Percentiles rank a stretch among this genome's conserved stretches.
These are phyloP conservation scores for Ifrita kowaldi DNA, from an alignment of 2,113 vertebrate species.

Conservation along the genomic window DNA sequence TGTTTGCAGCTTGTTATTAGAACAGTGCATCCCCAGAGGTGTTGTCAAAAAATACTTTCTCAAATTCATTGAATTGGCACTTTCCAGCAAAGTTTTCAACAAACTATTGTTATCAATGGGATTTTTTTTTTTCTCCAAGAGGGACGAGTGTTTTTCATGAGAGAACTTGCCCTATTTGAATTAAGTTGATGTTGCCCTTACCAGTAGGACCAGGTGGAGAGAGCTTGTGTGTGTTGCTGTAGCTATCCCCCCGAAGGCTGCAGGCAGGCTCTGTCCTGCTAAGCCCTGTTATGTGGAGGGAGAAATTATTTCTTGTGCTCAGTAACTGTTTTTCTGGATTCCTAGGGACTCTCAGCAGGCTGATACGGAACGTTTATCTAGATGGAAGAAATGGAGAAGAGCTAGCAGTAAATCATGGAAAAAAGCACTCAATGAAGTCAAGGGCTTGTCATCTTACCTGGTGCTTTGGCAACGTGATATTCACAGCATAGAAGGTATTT, in stretches of 20 bases:
- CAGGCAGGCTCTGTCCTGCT: background rate
- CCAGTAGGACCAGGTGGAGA: background rate
- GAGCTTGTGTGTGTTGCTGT: background rate
- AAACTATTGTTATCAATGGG: background rate
- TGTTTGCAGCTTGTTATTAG: background rate
- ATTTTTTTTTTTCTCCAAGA: background rate
- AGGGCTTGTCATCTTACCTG: constrained; percentile 69
- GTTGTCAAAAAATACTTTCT: background rate
- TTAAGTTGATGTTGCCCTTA: background rate
- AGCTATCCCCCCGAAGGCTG: background rate
- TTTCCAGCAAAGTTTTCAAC: background rate
- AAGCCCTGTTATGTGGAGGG: background rate
- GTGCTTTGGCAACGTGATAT: constrained; percentile 87
- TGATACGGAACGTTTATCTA: constrained; percentile 44
- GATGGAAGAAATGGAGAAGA: constrained; percentile 78
- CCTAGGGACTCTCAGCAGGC: constrained; percentile 60
- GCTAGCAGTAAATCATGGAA: constrained; percentile 70
- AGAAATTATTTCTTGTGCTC: background rate
- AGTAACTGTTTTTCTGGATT: background rate
- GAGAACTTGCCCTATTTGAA: background rate
- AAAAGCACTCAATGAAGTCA: constrained; percentile 68
- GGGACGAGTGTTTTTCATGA: background rate
- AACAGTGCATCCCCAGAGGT: background rate
- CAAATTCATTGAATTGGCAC: background rate
- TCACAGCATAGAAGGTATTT: constrained; percentile 78